These are phyloP conservation scores for Cynopterus brachyotis DNA, from an alignment of 2,113 vertebrate genomes.

Conservation along the genomic window DNA sequence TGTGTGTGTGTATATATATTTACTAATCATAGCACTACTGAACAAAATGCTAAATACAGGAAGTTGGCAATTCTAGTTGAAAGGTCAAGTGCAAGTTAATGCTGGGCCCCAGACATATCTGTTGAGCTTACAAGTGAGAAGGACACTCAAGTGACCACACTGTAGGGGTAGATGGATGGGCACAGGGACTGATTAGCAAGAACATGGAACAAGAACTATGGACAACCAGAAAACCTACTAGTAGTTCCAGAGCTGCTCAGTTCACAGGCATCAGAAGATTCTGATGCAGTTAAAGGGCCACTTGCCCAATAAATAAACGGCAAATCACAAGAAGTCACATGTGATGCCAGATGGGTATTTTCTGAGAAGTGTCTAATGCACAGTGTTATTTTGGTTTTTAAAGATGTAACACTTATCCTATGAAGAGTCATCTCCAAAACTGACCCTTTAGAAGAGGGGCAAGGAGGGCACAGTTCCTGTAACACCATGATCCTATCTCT, in stretches of 20 bases:
- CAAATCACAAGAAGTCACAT: neutral
- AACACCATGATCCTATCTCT: neutral
- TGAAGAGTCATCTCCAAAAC: neutral
- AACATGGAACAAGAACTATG: neutral
- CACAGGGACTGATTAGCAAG: neutral
- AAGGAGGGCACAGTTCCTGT: neutral
- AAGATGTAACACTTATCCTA: neutral
- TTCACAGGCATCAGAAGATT: neutral
- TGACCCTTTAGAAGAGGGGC: neutral
- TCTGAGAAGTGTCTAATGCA: neutral
- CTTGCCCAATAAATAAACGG: fast-evolving
- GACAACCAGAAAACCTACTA: neutral
- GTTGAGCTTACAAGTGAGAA: neutral
- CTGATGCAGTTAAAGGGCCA: neutral
- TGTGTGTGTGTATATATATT: too few relatives aligned
- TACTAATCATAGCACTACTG: neutral
- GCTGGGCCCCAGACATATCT: neutral
- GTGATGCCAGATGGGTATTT: neutral
- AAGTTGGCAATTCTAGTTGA: neutral
- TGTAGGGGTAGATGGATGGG: neutral
- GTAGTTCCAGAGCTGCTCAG: neutral
- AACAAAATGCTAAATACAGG: neutral
- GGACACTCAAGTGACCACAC: neutral
- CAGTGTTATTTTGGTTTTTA: neutral
- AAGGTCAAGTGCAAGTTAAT: neutral